These are phyloP conservation scores for Tringa solitaria DNA, from an alignment of 2,113 vertebrate species.

Conservation along the genomic window DNA sequence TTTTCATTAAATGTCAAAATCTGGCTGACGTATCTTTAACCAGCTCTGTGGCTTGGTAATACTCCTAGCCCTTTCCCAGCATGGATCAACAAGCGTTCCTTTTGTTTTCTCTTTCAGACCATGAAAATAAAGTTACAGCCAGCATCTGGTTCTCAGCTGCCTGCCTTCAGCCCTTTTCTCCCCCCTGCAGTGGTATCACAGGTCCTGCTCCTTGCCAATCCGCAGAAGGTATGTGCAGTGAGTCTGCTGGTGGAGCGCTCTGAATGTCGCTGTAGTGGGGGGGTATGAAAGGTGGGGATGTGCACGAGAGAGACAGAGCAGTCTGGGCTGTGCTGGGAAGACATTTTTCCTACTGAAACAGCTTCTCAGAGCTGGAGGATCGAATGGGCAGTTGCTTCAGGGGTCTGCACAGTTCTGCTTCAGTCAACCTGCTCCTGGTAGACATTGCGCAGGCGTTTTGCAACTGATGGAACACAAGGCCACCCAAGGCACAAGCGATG, in stretches of 20 bases:
- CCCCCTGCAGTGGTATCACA: constrained; percentile 83
- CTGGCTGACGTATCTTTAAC: neutral
- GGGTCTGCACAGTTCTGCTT: neutral
- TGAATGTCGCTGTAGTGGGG: fast-evolving
- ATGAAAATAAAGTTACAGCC: constrained; percentile 87
- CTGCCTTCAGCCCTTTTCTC: constrained; percentile 83
- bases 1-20: neutral
- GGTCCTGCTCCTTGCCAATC: constrained; percentile 84
- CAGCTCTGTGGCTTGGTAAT: neutral
- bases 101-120: constrained; percentile 54
- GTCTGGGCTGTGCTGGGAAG: neutral
- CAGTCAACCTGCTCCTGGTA: neutral
- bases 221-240: constrained; percentile 69
- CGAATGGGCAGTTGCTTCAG: neutral
- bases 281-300: neutral
- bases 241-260: neutral
- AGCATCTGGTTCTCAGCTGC: constrained; percentile 77
- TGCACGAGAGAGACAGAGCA: neutral
- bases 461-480: neutral
- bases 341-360: neutral
- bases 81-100: neutral
- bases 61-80: neutral
- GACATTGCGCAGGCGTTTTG: neutral
- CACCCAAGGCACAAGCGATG: neutral
- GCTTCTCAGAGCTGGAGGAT: neutral